These are phyloP conservation scores for Triplophysa siluroides DNA, from an alignment of 2,113 vertebrate species.

Conservation along the genomic window DNA sequence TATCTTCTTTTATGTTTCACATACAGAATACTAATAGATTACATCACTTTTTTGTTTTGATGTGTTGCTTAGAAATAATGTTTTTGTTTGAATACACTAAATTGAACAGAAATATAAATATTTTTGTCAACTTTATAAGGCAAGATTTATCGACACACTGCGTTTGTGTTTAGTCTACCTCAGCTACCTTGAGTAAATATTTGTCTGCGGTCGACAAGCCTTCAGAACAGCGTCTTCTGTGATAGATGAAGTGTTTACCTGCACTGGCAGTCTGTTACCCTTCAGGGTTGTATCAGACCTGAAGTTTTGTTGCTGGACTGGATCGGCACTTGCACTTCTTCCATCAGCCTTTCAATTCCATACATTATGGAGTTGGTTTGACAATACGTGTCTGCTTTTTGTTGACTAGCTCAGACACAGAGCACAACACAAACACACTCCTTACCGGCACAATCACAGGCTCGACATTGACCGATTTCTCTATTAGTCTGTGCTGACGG, in stretches of 20 bases:
- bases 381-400: too few species aligned
- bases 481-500: background rate
- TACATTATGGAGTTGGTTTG: background rate
- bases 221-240: background rate
- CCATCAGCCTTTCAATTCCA: background rate
- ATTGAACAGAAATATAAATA: background rate
- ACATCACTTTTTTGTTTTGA: too few species aligned
- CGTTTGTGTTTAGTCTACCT: too few species aligned
- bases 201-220: background rate
- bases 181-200: background rate
- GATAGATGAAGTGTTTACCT: background rate
- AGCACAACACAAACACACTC: too few species aligned
- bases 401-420: too few species aligned
- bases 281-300: background rate
- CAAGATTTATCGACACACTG: too few species aligned
- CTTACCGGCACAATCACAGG: background rate
- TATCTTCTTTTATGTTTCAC: too few species aligned
- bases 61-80: too few species aligned
- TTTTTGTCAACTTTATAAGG: background rate
- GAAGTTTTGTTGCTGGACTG: too few species aligned
- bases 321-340: background rate
- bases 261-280: background rate
- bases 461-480: background rate
- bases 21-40: too few species aligned
- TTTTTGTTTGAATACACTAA: too few species aligned